These are phyloP conservation scores for Saccopteryx bilineata DNA, from an alignment of 2,113 vertebrate species.

Conservation along the genomic window DNA sequence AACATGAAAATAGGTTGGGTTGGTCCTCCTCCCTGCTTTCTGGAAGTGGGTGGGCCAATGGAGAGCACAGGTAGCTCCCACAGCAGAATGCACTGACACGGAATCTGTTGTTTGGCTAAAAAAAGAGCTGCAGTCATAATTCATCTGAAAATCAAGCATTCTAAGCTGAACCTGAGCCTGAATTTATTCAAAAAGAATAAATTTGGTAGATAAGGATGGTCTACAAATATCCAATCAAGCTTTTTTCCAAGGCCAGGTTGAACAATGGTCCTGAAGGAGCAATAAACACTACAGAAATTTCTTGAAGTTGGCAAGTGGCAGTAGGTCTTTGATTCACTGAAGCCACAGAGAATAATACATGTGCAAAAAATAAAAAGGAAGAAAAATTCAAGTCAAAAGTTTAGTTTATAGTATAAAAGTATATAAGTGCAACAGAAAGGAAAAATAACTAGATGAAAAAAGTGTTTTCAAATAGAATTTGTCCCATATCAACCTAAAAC, in stretches of 20 bases:
- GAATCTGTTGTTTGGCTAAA: background rate
- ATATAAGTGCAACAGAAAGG: background rate
- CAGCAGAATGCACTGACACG: background rate
- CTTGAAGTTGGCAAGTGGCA: background rate
- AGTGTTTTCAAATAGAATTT: background rate
- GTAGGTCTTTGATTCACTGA: constrained; percentile 10
- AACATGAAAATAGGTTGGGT: background rate
- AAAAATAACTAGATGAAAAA: constrained; percentile 17
- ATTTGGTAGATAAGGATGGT: background rate
- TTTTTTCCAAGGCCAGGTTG: background rate
- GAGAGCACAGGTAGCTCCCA: background rate
- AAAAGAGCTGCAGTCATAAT: background rate
- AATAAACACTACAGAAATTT: background rate
- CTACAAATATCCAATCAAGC: background rate
- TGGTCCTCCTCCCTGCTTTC: background rate
- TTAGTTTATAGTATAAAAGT: background rate
- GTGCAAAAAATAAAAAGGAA: background rate
- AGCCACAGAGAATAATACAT: background rate
- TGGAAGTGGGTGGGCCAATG: background rate
- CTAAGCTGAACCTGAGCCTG: background rate
- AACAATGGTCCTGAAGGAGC: background rate
- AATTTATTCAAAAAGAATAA: background rate
- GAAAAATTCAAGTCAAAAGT: background rate
- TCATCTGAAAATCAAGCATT: background rate
- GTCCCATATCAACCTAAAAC: background rate